These are phyloP conservation scores for Ranitomeya variabilis DNA, from an alignment of 2,113 vertebrate species.

Conservation along the genomic window DNA sequence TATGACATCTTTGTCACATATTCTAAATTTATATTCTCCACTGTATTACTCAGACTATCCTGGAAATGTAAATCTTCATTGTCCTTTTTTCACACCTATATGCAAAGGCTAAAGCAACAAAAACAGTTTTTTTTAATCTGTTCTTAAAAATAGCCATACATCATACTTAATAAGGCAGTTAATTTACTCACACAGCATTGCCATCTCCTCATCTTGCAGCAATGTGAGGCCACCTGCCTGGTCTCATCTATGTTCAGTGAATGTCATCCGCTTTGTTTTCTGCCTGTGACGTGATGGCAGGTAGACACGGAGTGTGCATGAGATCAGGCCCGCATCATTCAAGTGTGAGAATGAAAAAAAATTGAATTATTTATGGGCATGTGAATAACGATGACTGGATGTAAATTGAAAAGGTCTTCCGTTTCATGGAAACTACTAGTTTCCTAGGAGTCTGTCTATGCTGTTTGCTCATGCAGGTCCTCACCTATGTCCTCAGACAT, in stretches of 20 bases:
- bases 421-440: conserved; percentile 69
- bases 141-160: neutral
- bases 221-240: conserved; percentile 67
- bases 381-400: conserved; percentile 66
- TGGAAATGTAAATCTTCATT: neutral
- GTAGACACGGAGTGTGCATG: conserved; percentile 64
- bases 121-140: neutral
- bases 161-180: neutral
- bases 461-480: conserved; percentile 32
- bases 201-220: conserved; percentile 25
- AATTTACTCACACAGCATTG: neutral
- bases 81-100: neutral
- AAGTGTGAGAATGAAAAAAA: conserved; percentile 71
- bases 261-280: conserved; percentile 67
- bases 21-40: neutral
- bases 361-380: conserved; percentile 74
- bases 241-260: conserved; percentile 70
- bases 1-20: no score
- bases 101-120: neutral
- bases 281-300: conserved; percentile 63
- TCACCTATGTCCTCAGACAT: conserved; percentile 18
- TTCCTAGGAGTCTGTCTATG: conserved; percentile 65
- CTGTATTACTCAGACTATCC: neutral
- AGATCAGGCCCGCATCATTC: conserved; percentile 65
- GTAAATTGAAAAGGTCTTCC: conserved; percentile 67